Evolutionary conservation across 1,140 invertebrate species (phyloP).

Genomic region (Drosophila nasuta): DNA sequence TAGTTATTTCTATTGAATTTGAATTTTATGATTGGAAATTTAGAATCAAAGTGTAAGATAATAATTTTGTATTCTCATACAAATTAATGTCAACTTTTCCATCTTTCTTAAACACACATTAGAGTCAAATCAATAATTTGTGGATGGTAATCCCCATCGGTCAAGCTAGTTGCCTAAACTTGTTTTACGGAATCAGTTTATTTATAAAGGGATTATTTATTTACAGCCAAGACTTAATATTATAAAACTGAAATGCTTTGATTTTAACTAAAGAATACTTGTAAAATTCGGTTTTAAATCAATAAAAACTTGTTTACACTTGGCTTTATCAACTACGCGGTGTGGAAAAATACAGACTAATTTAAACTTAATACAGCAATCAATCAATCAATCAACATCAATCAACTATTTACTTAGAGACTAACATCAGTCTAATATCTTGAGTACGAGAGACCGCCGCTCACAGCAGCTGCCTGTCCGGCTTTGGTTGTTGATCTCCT

Average conservation of each 20-base stretch:
- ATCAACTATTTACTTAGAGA: slow-evolving; percentile 44
- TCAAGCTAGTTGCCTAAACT: background rate
- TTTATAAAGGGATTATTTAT: slow-evolving; percentile 4
- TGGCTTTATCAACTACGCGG: slow-evolving; percentile 33
- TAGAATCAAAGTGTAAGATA: too few relatives aligned
- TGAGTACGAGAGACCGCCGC: slow-evolving; percentile 29
- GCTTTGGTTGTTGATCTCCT: slow-evolving; percentile 24
- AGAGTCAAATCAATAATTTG: too few relatives aligned
- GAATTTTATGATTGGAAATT: too few relatives aligned
- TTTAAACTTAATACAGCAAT: slow-evolving; percentile 60
- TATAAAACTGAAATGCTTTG: background rate
- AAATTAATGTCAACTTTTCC: too few relatives aligned
- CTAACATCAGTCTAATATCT: slow-evolving; percentile 73
- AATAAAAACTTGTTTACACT: slow-evolving; percentile 17
- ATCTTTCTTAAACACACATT: too few relatives aligned
- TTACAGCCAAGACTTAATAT: slow-evolving; percentile 1
- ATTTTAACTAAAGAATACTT: background rate
- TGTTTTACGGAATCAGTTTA: background rate
- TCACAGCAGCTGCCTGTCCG: slow-evolving; percentile 61
- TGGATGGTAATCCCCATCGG: too few relatives aligned
- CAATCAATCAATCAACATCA: slow-evolving; percentile 30
- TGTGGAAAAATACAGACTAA: slow-evolving; percentile 69
- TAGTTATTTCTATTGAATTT: too few relatives aligned
- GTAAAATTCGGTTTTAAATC: background rate
- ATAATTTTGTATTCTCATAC: too few relatives aligned